phyloP scores from a whole-genome alignment of 2,113 vertebrate genomes.

The Condylura cristata region DNA sequence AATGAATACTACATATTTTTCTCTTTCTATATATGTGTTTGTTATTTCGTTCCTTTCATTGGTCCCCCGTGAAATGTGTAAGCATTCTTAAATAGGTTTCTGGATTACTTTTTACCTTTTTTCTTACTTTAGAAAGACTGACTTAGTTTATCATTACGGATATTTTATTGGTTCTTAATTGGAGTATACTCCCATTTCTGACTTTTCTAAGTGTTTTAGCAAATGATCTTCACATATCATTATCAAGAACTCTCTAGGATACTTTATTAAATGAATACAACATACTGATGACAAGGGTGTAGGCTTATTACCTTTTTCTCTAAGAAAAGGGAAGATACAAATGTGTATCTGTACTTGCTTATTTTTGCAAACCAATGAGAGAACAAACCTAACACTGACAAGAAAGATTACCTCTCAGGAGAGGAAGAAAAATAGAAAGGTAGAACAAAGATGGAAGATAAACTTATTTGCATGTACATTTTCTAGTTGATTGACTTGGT shows the following conservation, averaged over 20 bases:
- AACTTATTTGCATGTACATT: neutral
- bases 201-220: neutral
- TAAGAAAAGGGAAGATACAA: neutral
- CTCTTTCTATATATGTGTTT: neutral
- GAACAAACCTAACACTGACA: neutral
- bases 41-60: neutral
- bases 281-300: neutral
- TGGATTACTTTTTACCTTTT: neutral
- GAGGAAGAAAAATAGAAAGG: neutral
- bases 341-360: neutral
- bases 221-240: neutral
- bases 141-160: neutral
- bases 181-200: neutral
- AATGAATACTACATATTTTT: neutral
- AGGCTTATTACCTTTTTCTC: neutral
- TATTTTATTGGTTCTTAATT: neutral
- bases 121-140: neutral
- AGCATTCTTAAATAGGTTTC: neutral
- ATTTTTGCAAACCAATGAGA: neutral
- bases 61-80: neutral
- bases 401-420: neutral
- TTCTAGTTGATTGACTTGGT: neutral
- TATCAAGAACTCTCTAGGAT: neutral
- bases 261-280: neutral
- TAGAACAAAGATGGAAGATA: neutral